Base-by-base conservation (phyloP, 2,888 invertebrate genomes). In the Caenorhabditis sp. region DNA sequence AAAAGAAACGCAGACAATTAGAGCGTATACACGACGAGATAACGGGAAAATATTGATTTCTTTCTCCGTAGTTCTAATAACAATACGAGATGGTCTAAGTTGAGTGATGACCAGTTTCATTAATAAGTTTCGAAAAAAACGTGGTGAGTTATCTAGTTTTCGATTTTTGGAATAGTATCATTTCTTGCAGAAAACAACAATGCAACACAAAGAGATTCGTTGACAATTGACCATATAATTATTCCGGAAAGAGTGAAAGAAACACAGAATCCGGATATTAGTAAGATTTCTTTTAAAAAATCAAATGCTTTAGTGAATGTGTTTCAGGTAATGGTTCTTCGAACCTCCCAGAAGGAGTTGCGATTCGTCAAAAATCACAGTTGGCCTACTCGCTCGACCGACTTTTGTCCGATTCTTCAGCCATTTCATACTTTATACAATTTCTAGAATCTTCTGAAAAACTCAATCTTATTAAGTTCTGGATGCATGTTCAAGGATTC, bases 361-460 rank as follows among this genome's bases (percentile, higher is more conserved):
- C 61, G 55, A 64, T 67, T 14, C 64, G 59, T 14, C 54, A 67
- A 50, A 63, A 67, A 31, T 50, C 74, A 1, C 69, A 69, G 43
- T 27, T 82, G 14, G 81, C 93, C 4, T 92, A 93, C 89, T 92
- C 91, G 62, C 90, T 95, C 70, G 89, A 91, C 69, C 93, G 94
- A 84, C 92, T 94, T 78, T 90, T 95, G 19, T 89, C 91, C 27
- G 93, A 94, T 88, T 93, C 93, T 87, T 92, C 92, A 87, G 93
- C 93, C 66, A 90, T 95, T 27, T 92, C 92, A 58, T 93, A 93
- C 89, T 93, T 95, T 88, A 91, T 94, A 65, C 93, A 94, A 85
- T 95, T 92, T 88, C 91, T 95, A 91, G 83, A 83, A 57, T 91
- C 92, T 50, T 58, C 76, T 58, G 83, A 75, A 26, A 79, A 79